A percentile compares a stretch with the other conserved stretches of the same genome.
Conservation (phyloP, 2,797 vertebrate species). For the Allochrocebus solatus region DNA sequence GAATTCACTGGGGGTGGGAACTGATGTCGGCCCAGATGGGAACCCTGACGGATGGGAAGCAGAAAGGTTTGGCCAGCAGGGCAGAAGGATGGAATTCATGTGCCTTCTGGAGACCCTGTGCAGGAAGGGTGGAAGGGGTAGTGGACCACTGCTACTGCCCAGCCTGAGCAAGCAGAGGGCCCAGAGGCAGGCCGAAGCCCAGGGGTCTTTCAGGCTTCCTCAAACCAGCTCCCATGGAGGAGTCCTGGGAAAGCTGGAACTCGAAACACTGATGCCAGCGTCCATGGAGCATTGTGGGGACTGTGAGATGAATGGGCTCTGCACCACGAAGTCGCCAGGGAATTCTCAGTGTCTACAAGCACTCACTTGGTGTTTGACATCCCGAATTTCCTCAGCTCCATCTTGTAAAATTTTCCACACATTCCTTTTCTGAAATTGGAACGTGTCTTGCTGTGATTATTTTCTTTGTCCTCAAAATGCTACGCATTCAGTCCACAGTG, state of each 20-base stretch:
- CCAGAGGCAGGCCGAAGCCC: neutral
- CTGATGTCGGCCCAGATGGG: neutral
- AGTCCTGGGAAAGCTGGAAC: neutral
- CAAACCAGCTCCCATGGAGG: neutral
- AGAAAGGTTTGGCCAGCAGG: neutral
- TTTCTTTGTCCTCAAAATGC: neutral
- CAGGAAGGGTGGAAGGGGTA: neutral
- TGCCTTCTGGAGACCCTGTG: neutral
- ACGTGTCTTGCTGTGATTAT: neutral
- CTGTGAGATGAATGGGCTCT: neutral
- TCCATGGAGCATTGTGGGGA: neutral
- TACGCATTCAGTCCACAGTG: neutral
- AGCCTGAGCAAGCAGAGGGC: neutral
- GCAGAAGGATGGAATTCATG: neutral
- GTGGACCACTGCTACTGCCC: neutral
- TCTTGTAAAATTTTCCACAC: neutral
- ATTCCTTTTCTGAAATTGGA: neutral
- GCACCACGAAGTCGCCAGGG: neutral
- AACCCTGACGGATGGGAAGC: neutral
- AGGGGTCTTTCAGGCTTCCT: neutral
- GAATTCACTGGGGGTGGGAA: neutral
- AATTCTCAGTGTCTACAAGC: neutral
- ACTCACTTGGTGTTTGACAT: neutral
- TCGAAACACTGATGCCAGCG: fast-evolving
- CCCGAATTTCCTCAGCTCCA: neutral